A percentile compares a stretch with the other conserved stretches of the same genome.
Conservation (phyloP, 2,113 vertebrate species). For the Rhabdornis inornatus region DNA sequence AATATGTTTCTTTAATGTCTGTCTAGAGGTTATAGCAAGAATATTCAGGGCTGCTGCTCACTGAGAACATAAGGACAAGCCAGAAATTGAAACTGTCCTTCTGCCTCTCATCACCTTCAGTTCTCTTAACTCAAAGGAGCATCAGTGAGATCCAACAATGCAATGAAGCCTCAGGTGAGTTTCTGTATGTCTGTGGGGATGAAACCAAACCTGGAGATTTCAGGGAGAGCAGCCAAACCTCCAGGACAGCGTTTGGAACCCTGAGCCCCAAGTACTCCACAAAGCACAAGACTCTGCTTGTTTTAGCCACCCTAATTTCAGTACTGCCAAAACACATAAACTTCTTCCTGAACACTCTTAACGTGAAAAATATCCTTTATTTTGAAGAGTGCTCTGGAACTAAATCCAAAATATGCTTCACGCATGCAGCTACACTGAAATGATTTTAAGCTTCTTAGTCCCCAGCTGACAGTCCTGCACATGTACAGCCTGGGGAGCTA, state of each 20-base stretch:
- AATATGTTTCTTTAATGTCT: slow-evolving; percentile 12
- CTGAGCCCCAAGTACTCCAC: background rate
- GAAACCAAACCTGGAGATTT: background rate
- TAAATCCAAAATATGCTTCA: background rate
- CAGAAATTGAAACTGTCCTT: slow-evolving; percentile 28
- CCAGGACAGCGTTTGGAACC: background rate
- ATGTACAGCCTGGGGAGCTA: background rate
- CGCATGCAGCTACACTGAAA: background rate
- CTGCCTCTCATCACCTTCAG: background rate
- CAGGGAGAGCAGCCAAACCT: background rate
- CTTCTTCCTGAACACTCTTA: background rate
- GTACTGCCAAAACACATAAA: background rate
- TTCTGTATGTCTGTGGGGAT: background rate
- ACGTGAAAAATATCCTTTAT: background rate
- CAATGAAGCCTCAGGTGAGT: background rate
- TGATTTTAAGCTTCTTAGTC: background rate
- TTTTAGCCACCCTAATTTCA: background rate
- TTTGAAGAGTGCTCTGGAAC: background rate
- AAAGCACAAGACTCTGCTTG: background rate
- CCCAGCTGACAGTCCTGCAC: background rate
- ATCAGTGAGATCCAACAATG: fast-evolving
- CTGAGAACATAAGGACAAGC: background rate
- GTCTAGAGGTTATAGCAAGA: background rate
- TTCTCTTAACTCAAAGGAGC: background rate
- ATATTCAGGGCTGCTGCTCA: background rate